phyloP scores from a whole-genome alignment of 2,888 invertebrate species.

The Drosophila meridionalis region DNA sequence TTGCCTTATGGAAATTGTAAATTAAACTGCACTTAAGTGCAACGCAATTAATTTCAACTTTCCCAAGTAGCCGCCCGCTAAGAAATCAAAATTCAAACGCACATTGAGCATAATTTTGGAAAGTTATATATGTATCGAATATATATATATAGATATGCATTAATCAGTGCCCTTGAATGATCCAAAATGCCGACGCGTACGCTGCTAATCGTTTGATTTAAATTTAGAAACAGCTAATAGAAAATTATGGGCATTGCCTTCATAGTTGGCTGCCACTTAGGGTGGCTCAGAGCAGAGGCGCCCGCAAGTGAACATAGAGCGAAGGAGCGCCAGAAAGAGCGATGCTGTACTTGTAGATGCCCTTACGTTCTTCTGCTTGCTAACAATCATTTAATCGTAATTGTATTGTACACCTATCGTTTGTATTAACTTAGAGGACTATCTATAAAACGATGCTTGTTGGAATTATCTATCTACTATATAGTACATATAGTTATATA shows the following conservation, averaged over 20 bases:
- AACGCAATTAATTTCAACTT: constrained; percentile 63
- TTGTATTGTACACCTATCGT: too few relatives aligned
- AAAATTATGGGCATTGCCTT: constrained; percentile 62
- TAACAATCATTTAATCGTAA: too few relatives aligned
- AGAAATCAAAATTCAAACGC: constrained; percentile 61
- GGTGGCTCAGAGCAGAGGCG: neutral
- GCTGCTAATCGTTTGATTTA: constrained; percentile 74
- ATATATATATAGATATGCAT: constrained; percentile 10
- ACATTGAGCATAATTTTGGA: constrained; percentile 15
- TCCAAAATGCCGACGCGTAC: constrained; percentile 51
- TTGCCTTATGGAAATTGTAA: constrained; percentile 55
- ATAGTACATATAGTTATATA: too few relatives aligned
- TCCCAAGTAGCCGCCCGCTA: constrained; percentile 38
- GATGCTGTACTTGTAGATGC: neutral
- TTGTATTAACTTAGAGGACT: too few relatives aligned
- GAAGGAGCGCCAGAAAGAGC: neutral
- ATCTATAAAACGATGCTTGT: too few relatives aligned
- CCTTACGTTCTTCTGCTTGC: neutral
- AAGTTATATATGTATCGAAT: constrained; percentile 16
- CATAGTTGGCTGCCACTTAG: constrained; percentile 39
- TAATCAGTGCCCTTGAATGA: constrained; percentile 56
- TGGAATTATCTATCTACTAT: too few relatives aligned
- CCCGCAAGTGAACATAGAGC: constrained; percentile 6
- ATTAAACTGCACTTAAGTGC: constrained; percentile 74
- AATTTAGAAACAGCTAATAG: constrained; percentile 68